Evolutionary conservation across 1,140 invertebrate genomes (phyloP).

Genomic region (Drosophila chauvacae): DNA sequence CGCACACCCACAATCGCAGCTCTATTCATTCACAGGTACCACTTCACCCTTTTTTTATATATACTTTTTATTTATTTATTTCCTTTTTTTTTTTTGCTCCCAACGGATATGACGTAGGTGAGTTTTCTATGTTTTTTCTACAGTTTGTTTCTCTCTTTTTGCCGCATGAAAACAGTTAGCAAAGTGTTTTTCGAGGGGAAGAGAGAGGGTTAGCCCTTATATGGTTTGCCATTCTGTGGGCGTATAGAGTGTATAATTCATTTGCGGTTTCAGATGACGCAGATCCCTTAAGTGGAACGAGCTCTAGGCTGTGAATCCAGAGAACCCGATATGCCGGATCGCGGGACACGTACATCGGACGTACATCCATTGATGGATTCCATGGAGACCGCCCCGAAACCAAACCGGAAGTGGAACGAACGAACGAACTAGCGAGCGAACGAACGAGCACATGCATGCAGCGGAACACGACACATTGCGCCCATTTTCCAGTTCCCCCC

Average conservation of each 20-base stretch:
- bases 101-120: conserved; percentile 57
- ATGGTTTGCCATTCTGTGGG: conserved; percentile 49
- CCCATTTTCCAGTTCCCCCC: conserved; percentile 11
- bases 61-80: conserved; percentile 12
- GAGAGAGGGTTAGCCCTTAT: conserved; percentile 24
- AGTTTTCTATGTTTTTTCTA: conserved; percentile 4
- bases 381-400: conserved; percentile 6
- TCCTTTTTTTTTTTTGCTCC: conserved; percentile 21
- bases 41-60: conserved; percentile 31
- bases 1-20: conserved; percentile 17
- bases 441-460: conserved; percentile 37
- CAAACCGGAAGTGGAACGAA: conserved; percentile 30
- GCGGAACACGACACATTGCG: conserved; percentile 20
- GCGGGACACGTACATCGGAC: conserved; percentile 23
- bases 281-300: conserved; percentile 57
- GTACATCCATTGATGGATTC: conserved; percentile 41
- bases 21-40: conserved; percentile 53
- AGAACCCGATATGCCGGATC: conserved; percentile 26
- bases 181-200: conserved; percentile 17
- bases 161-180: conserved; percentile 49
- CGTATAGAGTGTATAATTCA: conserved; percentile 39
- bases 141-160: conserved; percentile 18
- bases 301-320: conserved; percentile 12
- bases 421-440: not conserved
- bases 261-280: conserved; percentile 56